Percentiles rank a stretch among this genome's conserved stretches.
These are phyloP conservation scores for Hipposideros larvatus DNA, from an alignment of 2,797 vertebrate species.

Conservation along the genomic window DNA sequence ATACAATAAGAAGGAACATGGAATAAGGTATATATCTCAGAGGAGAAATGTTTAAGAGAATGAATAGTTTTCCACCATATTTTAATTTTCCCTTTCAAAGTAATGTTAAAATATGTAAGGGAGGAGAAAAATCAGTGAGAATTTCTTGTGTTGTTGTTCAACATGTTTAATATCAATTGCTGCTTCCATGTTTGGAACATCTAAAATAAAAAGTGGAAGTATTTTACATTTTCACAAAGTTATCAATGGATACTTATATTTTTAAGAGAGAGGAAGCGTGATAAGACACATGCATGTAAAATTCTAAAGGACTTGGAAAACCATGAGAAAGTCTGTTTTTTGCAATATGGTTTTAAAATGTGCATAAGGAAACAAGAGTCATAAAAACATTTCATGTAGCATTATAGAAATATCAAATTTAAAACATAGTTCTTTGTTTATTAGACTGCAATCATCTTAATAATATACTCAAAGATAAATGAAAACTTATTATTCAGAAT, in stretches of 20 bases:
- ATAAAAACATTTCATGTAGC: slow-evolving; percentile 2
- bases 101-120: slow-evolving; percentile 28
- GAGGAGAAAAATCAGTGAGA: background rate
- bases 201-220: background rate
- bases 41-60: background rate
- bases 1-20: slow-evolving; percentile 26
- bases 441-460: slow-evolving; percentile 77
- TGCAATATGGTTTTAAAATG: background rate
- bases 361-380: slow-evolving; percentile 9
- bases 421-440: slow-evolving; percentile 81
- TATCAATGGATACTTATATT: background rate
- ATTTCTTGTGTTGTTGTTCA: background rate
- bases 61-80: background rate
- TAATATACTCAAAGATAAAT: slow-evolving; percentile 74
- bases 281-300: background rate
- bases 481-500: slow-evolving; percentile 68
- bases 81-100: slow-evolving; percentile 33
- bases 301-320: background rate
- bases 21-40: background rate
- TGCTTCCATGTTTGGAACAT: background rate
- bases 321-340: background rate
- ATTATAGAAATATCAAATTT: slow-evolving; percentile 69
- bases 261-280: slow-evolving; percentile 52
- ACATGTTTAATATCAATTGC: background rate
- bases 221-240: slow-evolving; percentile 6